Evolutionary conservation across 2,888 invertebrate species (phyloP).

Genomic region (Nematopogon swammerdamellus): DNA sequence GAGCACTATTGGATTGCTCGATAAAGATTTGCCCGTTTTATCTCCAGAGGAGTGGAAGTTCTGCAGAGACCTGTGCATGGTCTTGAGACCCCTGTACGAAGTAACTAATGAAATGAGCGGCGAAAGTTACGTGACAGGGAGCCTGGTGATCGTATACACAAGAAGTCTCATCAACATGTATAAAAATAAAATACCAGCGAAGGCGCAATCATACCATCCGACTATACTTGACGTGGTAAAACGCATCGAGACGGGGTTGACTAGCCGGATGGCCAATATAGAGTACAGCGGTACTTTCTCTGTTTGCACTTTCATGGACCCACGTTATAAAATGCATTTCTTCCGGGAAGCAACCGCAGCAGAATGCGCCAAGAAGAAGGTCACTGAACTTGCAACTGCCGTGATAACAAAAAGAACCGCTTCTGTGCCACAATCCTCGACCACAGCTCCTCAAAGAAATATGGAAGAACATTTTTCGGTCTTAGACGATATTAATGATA

Average conservation of each 20-base stretch:
- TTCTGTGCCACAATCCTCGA: no score
- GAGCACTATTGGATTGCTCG: slow-evolving; percentile 8
- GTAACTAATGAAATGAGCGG: slow-evolving; percentile 3
- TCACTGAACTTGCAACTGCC: slow-evolving; percentile 6
- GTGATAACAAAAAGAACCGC: slow-evolving; percentile 3
- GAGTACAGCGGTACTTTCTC: slow-evolving; percentile 10
- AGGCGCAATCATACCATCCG: background rate
- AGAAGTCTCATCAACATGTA: slow-evolving; percentile 6
- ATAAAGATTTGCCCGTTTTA: slow-evolving; percentile 5
- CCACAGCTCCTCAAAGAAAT: no score
- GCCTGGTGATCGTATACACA: slow-evolving; percentile 7
- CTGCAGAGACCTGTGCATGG: slow-evolving; percentile 3
- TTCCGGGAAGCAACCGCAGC: slow-evolving; percentile 9
- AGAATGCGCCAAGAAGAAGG: slow-evolving; percentile 9
- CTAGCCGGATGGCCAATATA: slow-evolving; percentile 10
- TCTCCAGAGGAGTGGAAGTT: slow-evolving; percentile 6
- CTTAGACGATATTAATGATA: no score
- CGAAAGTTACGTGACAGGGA: slow-evolving; percentile 3
- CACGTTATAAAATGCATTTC: slow-evolving; percentile 9
- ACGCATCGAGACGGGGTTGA: slow-evolving; percentile 6
- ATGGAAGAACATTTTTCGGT: no score
- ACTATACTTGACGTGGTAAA: slow-evolving; percentile 4
- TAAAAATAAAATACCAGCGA: slow-evolving; percentile 5
- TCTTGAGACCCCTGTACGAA: slow-evolving; percentile 3
- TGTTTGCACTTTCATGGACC: slow-evolving; percentile 11